Base-by-base conservation (phyloP, 2,113 vertebrate species). In the Spermophilus dauricus region DNA sequence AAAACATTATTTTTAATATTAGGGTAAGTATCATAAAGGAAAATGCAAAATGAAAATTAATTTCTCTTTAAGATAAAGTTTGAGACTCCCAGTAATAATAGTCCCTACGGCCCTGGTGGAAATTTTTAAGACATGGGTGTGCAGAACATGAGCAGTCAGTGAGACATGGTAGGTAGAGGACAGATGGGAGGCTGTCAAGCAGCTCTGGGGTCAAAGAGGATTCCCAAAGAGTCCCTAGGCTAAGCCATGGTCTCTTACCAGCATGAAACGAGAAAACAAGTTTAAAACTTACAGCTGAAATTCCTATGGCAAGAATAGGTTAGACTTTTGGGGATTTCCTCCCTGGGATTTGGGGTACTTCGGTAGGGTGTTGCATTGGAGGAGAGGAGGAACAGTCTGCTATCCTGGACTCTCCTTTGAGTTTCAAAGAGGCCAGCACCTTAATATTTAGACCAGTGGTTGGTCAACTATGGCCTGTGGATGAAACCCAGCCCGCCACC, bases 1-100 rank as follows among this genome's bases (percentile, higher is more conserved):
- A 87, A 82, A 87, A 76, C 69, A 48, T 85, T 85, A 72, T 32
- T 95, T 95, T 81, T 86, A 78, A 65, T 67, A 65, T 85, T 89
- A 73, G 30, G 37, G n/a, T 76, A 65, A 80, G 80, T 75, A 37
- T 89, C 53, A 28, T 69, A 34, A 45, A 86, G 26, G 73, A 75
- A 53, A 80, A 86, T 75, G 2, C 8, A 92, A 75, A 73, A 72
- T 69, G 65, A 58, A 85, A 80, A 58, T 51, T 89, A 42, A 85
- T 48, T 89, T 95, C 42, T 88, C 22, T 58, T 77, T 73, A 48
- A 73, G 65, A 67, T 67, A 12, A 67, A 76, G 65, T 89, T 58
- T n/a, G 80, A 75, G 61, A n/a, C 65, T 80, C 45, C 22, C 58
- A 61, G 77, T 67, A 20, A 39, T 48, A 86, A 39, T 48, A 86